Percentiles rank a stretch among this genome's conserved stretches.
Evolutionary conservation across 2,888 invertebrate species (phyloP).

Genomic region (Erebia aethiops): DNA sequence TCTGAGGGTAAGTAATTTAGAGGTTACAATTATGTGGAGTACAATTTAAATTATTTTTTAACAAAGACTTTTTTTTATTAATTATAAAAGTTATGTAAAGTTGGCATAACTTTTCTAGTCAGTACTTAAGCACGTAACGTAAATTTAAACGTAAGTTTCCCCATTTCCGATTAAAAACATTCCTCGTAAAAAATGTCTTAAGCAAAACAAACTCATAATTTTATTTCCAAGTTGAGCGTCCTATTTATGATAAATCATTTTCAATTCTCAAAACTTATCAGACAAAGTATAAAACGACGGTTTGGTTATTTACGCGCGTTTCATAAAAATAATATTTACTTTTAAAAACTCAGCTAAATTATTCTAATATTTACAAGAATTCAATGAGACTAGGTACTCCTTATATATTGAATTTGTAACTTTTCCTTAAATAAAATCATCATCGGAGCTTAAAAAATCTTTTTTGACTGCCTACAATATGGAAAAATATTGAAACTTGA

Average conservation of each 20-base stretch:
- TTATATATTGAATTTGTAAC: background rate
- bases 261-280: background rate
- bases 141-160: background rate
- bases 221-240: background rate
- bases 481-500: too few species aligned
- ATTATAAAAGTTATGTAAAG: background rate
- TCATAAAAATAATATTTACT: constrained; percentile 5
- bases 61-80: too few species aligned
- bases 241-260: background rate
- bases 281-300: background rate
- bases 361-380: background rate
- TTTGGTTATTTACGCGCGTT: background rate
- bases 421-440: background rate
- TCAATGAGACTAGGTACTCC: background rate
- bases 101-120: too few species aligned
- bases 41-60: too few species aligned
- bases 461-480: too few species aligned
- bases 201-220: background rate
- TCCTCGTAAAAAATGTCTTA: background rate
- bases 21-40: background rate
- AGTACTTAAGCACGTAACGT: background rate
- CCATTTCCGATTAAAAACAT: background rate
- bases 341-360: constrained; percentile 3
- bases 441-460: too few species aligned
- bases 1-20: too few species aligned